Conservation (phyloP, 2,797 vertebrate genomes). For the Arctocebus calabarensis region DNA sequence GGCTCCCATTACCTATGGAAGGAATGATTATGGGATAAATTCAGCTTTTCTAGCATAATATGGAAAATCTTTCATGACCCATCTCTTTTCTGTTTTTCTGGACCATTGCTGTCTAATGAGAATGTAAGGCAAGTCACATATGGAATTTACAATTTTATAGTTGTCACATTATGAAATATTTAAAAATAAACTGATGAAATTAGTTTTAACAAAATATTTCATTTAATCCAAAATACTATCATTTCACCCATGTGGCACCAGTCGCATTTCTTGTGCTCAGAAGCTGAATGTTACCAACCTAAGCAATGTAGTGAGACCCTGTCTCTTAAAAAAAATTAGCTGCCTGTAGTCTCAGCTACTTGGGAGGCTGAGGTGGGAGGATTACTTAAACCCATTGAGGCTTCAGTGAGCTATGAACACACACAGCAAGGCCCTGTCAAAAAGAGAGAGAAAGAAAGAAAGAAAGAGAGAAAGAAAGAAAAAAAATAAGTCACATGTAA, state of each 20-base stretch:
- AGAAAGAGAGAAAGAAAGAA: background rate
- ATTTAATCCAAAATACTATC: background rate
- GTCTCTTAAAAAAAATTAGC: background rate
- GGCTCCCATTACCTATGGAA: background rate
- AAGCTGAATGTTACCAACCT: background rate
- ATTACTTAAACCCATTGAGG: background rate
- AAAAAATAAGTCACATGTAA: background rate
- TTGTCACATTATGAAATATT: background rate
- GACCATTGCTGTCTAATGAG: background rate
- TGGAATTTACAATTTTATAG: background rate
- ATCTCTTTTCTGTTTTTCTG: background rate
- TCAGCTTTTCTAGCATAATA: background rate
- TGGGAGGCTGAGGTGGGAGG: background rate
- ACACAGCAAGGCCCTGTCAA: background rate
- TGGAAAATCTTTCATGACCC: background rate
- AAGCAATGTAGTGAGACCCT: background rate
- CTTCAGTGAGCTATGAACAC: background rate
- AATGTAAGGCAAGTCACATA: background rate
- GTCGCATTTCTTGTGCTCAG: background rate
- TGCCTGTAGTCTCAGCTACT: background rate
- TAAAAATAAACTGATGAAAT: background rate
- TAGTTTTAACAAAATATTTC: background rate
- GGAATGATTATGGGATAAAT: background rate
- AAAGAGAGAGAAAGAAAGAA: background rate
- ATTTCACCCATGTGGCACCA: background rate